Evolutionary conservation across 92 coral and sea anemone genomes (phyloP).

Genomic region (Porites divaricata): DNA sequence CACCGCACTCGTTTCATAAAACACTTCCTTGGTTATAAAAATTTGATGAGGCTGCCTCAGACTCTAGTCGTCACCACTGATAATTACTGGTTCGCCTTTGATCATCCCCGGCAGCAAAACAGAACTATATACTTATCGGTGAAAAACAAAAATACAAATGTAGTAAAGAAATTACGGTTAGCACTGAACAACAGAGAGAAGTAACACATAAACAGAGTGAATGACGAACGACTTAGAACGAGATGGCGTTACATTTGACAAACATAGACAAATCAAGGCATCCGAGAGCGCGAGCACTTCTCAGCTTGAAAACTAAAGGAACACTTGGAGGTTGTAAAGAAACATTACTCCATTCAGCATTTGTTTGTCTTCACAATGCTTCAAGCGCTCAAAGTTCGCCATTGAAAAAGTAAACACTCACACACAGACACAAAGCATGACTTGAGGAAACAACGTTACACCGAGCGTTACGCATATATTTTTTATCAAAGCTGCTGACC

Average conservation of each 20-base stretch:
- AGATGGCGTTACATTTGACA: slow-evolving; percentile 5
- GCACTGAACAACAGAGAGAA: background rate
- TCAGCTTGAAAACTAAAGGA: slow-evolving; percentile 81
- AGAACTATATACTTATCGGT: background rate
- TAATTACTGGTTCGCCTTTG: slow-evolving; percentile 79
- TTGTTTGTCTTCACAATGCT: slow-evolving; percentile 64
- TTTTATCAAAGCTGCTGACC: background rate
- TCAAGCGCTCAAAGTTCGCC: slow-evolving; percentile 59
- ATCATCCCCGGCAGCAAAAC: slow-evolving; percentile 75
- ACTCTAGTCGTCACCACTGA: slow-evolving; percentile 17
- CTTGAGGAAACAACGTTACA: background rate
- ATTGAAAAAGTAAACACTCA: background rate
- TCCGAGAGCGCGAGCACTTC: slow-evolving; percentile 61
- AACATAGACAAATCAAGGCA: background rate
- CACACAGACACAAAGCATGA: background rate
- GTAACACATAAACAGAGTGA: background rate
- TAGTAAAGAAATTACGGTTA: too few species aligned
- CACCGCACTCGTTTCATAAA: slow-evolving; percentile 7
- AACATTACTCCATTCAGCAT: slow-evolving; percentile 45
- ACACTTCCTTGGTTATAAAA: slow-evolving; percentile 4
- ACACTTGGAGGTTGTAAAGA: slow-evolving; percentile 47
- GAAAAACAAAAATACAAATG: too few species aligned
- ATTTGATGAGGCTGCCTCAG: slow-evolving; percentile 54
- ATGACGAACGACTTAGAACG: background rate
- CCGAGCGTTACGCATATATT: background rate